A percentile compares a stretch with the other conserved stretches of the same genome.
Conservation (phyloP, 2,888 invertebrate species). For the Heliconius ismenius region DNA sequence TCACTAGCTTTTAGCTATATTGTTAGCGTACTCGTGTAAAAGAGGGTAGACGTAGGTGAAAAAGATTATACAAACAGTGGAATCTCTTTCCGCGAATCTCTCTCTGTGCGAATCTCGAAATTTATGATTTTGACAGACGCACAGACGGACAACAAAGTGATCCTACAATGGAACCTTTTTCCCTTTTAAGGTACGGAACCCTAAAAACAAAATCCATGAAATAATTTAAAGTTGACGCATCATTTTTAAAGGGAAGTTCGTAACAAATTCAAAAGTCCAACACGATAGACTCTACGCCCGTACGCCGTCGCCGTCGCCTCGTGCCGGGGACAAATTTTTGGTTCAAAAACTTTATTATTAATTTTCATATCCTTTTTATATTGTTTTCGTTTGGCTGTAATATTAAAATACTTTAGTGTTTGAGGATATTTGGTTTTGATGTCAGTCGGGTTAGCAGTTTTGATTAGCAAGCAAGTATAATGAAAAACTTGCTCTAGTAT, state of each 20-base stretch:
- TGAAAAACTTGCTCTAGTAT: neutral
- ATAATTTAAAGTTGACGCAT: slow-evolving; percentile 10
- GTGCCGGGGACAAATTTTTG: slow-evolving; percentile 36
- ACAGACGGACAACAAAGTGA: too few relatives aligned
- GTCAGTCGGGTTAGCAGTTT: neutral
- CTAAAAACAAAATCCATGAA: neutral
- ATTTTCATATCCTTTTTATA: slow-evolving; percentile 43
- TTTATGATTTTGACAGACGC: too few relatives aligned
- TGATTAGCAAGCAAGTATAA: neutral
- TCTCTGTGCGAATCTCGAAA: too few relatives aligned
- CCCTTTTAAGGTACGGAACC: too few relatives aligned
- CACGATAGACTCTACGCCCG: slow-evolving; percentile 11
- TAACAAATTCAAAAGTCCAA: slow-evolving; percentile 37
- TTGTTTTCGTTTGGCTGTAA: slow-evolving; percentile 37
- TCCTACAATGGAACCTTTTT: too few relatives aligned
- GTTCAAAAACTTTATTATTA: slow-evolving; percentile 41
- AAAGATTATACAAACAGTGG: too few relatives aligned
- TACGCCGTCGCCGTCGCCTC: slow-evolving; percentile 7
- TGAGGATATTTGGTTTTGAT: slow-evolving; percentile 6
- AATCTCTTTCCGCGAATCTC: too few relatives aligned
- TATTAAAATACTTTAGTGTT: slow-evolving; percentile 44
- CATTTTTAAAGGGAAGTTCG: slow-evolving; percentile 31
- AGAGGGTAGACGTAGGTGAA: too few relatives aligned
- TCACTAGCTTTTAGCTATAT: too few relatives aligned
- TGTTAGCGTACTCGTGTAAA: too few relatives aligned